Evolutionary conservation across 2,797 vertebrate species (phyloP), one percentile per base, ranked within the genome.

Genomic region (Apodemus agrarius): DNA sequence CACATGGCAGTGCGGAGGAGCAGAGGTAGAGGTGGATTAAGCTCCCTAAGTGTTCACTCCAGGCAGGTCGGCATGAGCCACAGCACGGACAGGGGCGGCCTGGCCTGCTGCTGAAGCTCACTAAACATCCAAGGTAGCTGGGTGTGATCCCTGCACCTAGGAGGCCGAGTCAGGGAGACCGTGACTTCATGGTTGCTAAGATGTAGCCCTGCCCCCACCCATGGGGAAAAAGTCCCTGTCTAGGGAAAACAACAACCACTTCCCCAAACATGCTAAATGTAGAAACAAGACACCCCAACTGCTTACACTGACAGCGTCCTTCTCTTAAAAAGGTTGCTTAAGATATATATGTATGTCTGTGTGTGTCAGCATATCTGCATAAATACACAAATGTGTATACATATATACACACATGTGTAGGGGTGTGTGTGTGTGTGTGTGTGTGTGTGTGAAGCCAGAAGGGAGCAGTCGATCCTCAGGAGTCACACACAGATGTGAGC

Each of bases 301-400:
- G 46, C 65, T 90, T 67, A 24, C 4, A 22, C 21, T 4, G 43
- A 83, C 8, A 79, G 29, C 3, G 2, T 3, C 26, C n/a, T 91
- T 69, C 46, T 37, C 52, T 90, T 74, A 94, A 83, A 87, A 92
- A n/a, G 8, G 76, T 46, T 65, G 78, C 83, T 59, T 76, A n/a
- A 1, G 74, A n/a, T n/a, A n/a, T n/a, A n/a, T n/a, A n/a, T 52
- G n/a, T 67, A 34, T 67, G 34, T 67, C 31, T 61, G 3, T 61
- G 14, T 5, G 24, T 8, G 9, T 63, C 59, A 22, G 59, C 57
- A 59, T 8, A 31, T 65, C 24, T 63, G 24, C 21, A 31, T 24
- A 59, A 0, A 65, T 34, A 29, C 4, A 63, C 14, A 63, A 3
- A 63, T 67, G 24, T 26, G 16, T 67, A 6, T 16, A 6, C 16